Base-by-base conservation (phyloP, 2,888 invertebrate genomes). In the Meteorus cinctellus region DNA sequence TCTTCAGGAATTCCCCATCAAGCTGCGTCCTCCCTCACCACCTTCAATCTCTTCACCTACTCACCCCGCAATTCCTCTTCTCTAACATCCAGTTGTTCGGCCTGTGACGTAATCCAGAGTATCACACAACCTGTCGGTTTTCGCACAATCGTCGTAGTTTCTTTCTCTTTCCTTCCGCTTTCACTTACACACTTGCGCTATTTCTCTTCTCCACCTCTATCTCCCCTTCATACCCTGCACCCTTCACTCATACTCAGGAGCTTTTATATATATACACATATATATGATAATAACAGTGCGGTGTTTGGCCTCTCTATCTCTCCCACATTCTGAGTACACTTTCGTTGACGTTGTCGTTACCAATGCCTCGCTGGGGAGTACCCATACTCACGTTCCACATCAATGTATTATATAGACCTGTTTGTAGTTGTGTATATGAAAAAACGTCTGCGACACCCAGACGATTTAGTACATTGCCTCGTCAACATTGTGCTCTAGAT, bases 51-150 rank as follows among this genome's bases (percentile, higher is more conserved):
- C 72, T 72, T 10, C 41, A 41, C 41, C 41, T 12, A 41, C 41
- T 10, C 41, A 12, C 31, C 10, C 68, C 31, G 51, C 77, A 19
- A 24, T 69, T 34, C 10, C 69, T 72, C 65, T 75, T 45, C 69
- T 77, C 70, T 72, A 80, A 78, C 85, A 92, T 89, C 71, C 92
- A 92, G 89, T 91, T 92, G 88, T 92, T 92, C 86, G 91, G 83
- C 84, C 83, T 84, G 84, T 85, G 85, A 85, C 85, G 85, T 85
- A 85, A 85, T 82, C 70, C 77, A 77, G 81, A 79, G 78, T 82
- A 85, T 85, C 82, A 81, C 84, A 84, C 84, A 82, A 85, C 82
- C 83, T 83, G 85, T 84, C 84, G 84, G 82, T 80, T 75, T 75
- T 77, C 71, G 63, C 68, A 62, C 48, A 63, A 73, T 48, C 60